A percentile compares a stretch with the other conserved stretches of the same genome.
Evolutionary conservation across 2,113 vertebrate species (phyloP).

Genomic region (mouse (Mus musculus)): GRCm39 chr14:106842501-106843000

Average conservation of each 20-base stretch:
- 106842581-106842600: neutral
- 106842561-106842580: neutral
- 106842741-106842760: neutral
- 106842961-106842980: neutral
- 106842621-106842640: neutral
- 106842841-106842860: neutral
- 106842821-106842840: neutral
- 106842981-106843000: neutral
- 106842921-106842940: neutral
- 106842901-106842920: neutral
- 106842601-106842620: neutral
- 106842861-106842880: neutral
- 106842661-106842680: neutral
- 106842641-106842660: neutral
- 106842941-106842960: neutral
- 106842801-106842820: neutral
- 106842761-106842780: neutral
- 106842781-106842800: neutral
- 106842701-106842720: neutral
- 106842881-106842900: neutral
- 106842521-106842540: neutral
- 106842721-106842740: neutral
- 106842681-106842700: neutral
- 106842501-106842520: neutral
- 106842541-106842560: fast-evolving